A percentile compares a stretch with the other conserved stretches of the same genome.
Evolutionary conservation across 1,140 invertebrate species (phyloP).

Genomic region (Patella vulgata): DNA sequence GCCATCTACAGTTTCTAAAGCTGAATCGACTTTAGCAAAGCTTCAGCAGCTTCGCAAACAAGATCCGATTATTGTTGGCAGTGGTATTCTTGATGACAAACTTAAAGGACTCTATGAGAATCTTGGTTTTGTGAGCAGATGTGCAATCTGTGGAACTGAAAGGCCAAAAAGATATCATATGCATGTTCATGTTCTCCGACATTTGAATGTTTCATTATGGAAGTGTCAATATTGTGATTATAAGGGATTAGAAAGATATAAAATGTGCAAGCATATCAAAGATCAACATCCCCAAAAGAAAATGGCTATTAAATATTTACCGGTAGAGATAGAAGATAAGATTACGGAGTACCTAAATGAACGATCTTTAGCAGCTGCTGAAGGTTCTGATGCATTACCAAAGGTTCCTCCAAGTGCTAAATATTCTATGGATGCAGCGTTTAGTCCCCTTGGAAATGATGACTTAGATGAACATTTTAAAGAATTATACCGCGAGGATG

Average conservation of each 20-base stretch:
- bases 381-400: neutral
- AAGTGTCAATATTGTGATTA: conserved; percentile 35
- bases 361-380: neutral
- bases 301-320: conserved; percentile 27
- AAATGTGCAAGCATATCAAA: conserved; percentile 40
- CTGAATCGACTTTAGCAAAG: too few species aligned
- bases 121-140: conserved; percentile 31
- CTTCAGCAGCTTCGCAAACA: conserved; percentile 1
- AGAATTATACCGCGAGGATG: conserved; percentile 20
- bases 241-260: conserved; percentile 36
- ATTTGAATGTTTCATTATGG: conserved; percentile 37
- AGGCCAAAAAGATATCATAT: conserved; percentile 39
- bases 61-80: conserved; percentile 30
- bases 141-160: conserved; percentile 34
- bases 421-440: neutral
- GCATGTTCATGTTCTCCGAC: conserved; percentile 37
- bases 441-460: conserved; percentile 25
- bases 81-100: conserved; percentile 35
- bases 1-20: too few species aligned
- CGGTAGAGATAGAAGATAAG: conserved; percentile 30
- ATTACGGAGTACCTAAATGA: conserved; percentile 25
- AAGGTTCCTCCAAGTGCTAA: neutral
- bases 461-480: conserved; percentile 32
- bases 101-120: conserved; percentile 35
- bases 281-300: conserved; percentile 15